phyloP scores from a whole-genome alignment of 2,888 invertebrate species.

The Andrena fulva region DNA sequence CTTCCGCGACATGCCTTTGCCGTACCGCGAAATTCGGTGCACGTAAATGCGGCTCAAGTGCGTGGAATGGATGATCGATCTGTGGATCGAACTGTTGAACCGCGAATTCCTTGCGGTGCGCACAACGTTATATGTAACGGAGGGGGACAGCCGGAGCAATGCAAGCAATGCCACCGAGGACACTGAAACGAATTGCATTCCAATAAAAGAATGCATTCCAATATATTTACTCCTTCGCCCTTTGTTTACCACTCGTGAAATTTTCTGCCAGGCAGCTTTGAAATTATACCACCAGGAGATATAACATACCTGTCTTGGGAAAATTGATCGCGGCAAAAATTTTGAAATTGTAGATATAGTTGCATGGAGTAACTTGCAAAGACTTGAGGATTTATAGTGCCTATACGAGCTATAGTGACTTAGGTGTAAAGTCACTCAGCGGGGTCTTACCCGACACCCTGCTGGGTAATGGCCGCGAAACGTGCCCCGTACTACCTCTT shows the following conservation, averaged over 20 bases:
- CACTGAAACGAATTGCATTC: slow-evolving; percentile 40
- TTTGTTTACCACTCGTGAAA: neutral
- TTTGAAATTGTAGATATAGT: too few relatives aligned
- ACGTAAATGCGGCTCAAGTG: slow-evolving; percentile 51
- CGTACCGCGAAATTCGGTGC: slow-evolving; percentile 59
- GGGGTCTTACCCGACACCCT: too few relatives aligned
- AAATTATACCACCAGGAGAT: neutral
- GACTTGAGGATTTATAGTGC: too few relatives aligned
- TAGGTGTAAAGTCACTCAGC: too few relatives aligned
- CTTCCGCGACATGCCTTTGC: slow-evolving; percentile 38
- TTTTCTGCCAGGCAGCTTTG: neutral
- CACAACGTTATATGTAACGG: slow-evolving; percentile 33
- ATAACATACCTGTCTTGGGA: too few relatives aligned
- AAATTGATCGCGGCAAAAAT: too few relatives aligned
- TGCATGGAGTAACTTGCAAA: too few relatives aligned
- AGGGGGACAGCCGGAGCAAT: slow-evolving; percentile 31
- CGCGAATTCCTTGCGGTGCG: slow-evolving; percentile 53
- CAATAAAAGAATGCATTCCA: slow-evolving; percentile 28
- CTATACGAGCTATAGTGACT: too few relatives aligned
- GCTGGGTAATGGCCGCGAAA: too few relatives aligned
- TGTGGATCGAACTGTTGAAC: slow-evolving; percentile 46
- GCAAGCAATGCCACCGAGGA: slow-evolving; percentile 29
- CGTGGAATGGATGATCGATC: slow-evolving; percentile 59
- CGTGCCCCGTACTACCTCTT: too few relatives aligned
- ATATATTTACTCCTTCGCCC: slow-evolving; percentile 19